Evolutionary conservation across 1,140 invertebrate genomes (phyloP).

Genomic region (Lucilia sericata): DNA sequence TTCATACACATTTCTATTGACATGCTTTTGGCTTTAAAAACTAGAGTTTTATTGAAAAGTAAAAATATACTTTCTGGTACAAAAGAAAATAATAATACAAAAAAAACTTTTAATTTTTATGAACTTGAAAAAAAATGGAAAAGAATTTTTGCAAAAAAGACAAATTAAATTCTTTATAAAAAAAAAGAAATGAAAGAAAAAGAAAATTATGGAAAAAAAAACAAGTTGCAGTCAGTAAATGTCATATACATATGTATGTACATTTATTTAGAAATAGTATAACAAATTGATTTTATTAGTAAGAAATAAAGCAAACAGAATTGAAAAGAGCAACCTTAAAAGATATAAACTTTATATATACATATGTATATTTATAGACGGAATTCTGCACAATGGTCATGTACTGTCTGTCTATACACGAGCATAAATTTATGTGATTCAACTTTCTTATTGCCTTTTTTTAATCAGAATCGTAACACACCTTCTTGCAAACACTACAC

Average conservation of each 20-base stretch:
- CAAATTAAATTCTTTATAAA: not conserved
- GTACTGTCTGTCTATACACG: too few species aligned
- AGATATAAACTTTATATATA: too few species aligned
- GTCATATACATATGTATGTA: not conserved
- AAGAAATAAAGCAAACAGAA: too few species aligned
- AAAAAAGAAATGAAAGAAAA: not conserved
- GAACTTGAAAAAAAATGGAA: not conserved
- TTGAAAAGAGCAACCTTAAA: too few species aligned
- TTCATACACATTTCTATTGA: not conserved
- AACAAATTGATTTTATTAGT: too few species aligned
- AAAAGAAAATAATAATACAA: not conserved
- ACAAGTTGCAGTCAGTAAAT: not conserved
- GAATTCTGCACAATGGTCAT: too few species aligned
- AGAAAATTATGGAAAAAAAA: not conserved
- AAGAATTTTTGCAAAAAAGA: not conserved
- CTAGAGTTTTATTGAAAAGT: not conserved
- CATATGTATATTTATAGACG: too few species aligned
- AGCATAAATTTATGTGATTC: too few species aligned
- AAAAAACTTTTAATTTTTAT: slow-evolving; percentile 9
- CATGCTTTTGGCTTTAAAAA: not conserved
- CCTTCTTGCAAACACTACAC: too few species aligned
- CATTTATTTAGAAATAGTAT: not conserved
- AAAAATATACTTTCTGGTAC: not conserved
- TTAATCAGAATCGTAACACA: too few species aligned
- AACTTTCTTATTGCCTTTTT: too few species aligned